These are phyloP conservation scores for Oreonectes daqikongensis DNA, from an alignment of 2,797 vertebrate genomes.

Conservation along the genomic window DNA sequence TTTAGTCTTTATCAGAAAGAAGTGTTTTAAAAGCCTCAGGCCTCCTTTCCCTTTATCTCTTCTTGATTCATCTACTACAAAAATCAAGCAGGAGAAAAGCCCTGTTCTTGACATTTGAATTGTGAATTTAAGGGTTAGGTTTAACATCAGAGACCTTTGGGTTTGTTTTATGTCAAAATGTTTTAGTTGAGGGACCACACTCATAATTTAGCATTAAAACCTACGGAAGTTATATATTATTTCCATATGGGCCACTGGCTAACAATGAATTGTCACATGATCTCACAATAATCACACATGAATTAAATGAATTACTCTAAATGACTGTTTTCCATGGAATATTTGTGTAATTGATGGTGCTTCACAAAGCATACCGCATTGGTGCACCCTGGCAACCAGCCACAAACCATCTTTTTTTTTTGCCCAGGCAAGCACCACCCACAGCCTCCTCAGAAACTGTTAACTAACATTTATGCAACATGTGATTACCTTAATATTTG, in stretches of 20 bases:
- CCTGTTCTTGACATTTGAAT: constrained; percentile 21
- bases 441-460: background rate
- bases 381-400: background rate
- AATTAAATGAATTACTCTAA: background rate
- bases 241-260: background rate
- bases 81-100: constrained; percentile 22
- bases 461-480: background rate
- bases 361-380: background rate
- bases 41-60: background rate
- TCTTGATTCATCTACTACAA: background rate
- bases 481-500: background rate
- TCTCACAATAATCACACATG: background rate
- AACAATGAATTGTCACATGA: background rate
- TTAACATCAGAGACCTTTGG: constrained; percentile 26
- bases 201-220: constrained; percentile 22
- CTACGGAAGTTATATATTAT: background rate
- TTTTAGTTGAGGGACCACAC: constrained; percentile 8
- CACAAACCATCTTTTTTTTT: background rate
- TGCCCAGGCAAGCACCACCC: background rate
- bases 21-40: constrained; percentile 7
- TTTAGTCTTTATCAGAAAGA: constrained; percentile 7
- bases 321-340: background rate
- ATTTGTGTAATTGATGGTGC: background rate
- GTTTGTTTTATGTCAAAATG: constrained; percentile 13
- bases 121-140: background rate